phyloP scores from a whole-genome alignment of 23 tunicate species.

The Styela plicata region DNA sequence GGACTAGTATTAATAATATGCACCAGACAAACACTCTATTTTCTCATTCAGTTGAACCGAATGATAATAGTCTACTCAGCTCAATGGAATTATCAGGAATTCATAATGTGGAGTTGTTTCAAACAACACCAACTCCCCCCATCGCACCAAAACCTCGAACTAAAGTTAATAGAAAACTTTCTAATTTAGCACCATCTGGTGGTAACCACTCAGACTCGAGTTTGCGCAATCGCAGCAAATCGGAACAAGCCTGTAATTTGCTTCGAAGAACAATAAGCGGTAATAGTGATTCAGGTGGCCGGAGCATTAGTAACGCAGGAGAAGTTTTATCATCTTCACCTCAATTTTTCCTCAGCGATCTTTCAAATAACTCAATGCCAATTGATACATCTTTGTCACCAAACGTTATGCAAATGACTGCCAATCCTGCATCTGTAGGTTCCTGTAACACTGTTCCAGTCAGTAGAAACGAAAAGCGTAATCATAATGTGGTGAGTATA shows the following conservation, averaged over 20 bases:
- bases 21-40: background rate
- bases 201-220: background rate
- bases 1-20: background rate
- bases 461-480: background rate
- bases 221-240: background rate
- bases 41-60: background rate
- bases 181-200: background rate
- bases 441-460: background rate
- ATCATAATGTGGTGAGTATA: background rate
- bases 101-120: background rate
- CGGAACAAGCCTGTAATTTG: background rate
- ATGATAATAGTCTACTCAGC: too few species aligned
- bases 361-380: background rate
- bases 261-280: background rate
- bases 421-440: background rate
- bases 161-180: background rate
- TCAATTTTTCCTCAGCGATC: background rate
- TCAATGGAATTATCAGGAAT: background rate
- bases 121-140: background rate
- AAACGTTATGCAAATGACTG: background rate
- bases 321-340: background rate
- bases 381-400: background rate
- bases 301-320: background rate
- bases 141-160: background rate
- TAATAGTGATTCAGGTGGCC: background rate